Conservation (phyloP, 1,140 invertebrate species). For the Mamestra configurata region DNA sequence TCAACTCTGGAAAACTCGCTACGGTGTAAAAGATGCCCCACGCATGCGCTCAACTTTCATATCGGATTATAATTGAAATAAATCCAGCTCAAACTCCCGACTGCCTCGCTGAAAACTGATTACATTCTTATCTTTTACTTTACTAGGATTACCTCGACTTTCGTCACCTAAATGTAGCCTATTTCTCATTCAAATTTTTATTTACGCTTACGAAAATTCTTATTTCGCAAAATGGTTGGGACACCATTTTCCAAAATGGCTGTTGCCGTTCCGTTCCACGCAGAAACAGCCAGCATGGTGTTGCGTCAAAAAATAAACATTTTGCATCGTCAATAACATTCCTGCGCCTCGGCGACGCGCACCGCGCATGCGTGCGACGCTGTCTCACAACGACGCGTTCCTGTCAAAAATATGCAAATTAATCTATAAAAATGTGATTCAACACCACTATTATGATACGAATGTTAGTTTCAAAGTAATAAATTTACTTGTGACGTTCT, state of each 20-base stretch:
- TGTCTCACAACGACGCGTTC: slow-evolving; percentile 56
- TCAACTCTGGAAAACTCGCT: not conserved
- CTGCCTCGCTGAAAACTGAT: slow-evolving; percentile 68
- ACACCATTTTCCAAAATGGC: slow-evolving; percentile 52
- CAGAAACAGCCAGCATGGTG: slow-evolving; percentile 70
- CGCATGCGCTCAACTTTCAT: slow-evolving; percentile 74
- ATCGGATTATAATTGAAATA: slow-evolving; percentile 86
- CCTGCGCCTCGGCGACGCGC: slow-evolving; percentile 68
- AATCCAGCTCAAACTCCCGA: slow-evolving; percentile 75
- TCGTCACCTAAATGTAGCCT: slow-evolving; percentile 27
- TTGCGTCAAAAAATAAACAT: slow-evolving; percentile 86
- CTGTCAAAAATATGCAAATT: slow-evolving; percentile 87
- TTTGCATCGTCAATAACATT: slow-evolving; percentile 86
- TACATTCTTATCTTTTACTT: slow-evolving; percentile 68
- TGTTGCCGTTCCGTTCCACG: slow-evolving; percentile 55
- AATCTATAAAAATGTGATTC: slow-evolving; percentile 85
- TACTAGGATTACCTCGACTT: slow-evolving; percentile 46
- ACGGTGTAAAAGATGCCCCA: slow-evolving; percentile 73
- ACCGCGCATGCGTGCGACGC: slow-evolving; percentile 80
- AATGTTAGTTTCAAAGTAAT: slow-evolving; percentile 63
- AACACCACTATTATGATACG: slow-evolving; percentile 70
- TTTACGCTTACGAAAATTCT: slow-evolving; percentile 11
- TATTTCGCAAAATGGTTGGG: slow-evolving; percentile 18
- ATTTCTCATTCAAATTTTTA: slow-evolving; percentile 14
- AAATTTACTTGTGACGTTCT: slow-evolving; percentile 48